phyloP scores from a whole-genome alignment of 2,888 invertebrate genomes.

The Heteropelma amictum region DNA sequence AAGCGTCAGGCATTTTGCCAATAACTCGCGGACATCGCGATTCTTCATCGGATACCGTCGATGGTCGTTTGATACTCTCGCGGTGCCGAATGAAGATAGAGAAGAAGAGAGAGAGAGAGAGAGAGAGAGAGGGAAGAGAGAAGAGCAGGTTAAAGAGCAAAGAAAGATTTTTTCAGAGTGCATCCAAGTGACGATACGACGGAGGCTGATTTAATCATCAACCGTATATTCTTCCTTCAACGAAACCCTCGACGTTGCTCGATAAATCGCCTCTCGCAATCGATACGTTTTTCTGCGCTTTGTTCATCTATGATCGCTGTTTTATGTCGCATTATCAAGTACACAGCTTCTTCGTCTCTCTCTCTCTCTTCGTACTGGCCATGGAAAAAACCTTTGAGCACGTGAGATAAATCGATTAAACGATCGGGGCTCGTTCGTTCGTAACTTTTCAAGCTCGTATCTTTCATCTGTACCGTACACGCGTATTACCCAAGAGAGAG shows the following conservation, averaged over 20 bases:
- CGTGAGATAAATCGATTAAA: slow-evolving; percentile 47
- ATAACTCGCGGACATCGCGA: slow-evolving; percentile 44
- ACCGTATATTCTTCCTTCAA: no score
- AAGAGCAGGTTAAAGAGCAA: background rate
- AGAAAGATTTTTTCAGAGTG: slow-evolving; percentile 18
- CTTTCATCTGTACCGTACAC: no score
- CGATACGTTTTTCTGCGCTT: slow-evolving; percentile 25
- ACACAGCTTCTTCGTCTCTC: background rate
- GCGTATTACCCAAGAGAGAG: no score
- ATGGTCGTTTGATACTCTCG: slow-evolving; percentile 20
- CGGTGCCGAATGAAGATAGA: background rate
- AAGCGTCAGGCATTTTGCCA: slow-evolving; percentile 56
- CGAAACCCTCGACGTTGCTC: slow-evolving; percentile 44
- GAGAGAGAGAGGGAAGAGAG: slow-evolving; percentile 1
- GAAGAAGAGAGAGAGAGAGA: slow-evolving; percentile 10
- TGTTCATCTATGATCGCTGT: slow-evolving; percentile 23
- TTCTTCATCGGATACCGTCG: slow-evolving; percentile 33
- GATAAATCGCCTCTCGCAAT: slow-evolving; percentile 24
- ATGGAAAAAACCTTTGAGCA: slow-evolving; percentile 5
- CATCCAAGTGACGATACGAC: slow-evolving; percentile 56
- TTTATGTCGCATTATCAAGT: slow-evolving; percentile 1
- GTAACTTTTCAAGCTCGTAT: no score
- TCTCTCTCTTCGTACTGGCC: background rate
- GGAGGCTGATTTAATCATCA: slow-evolving; percentile 56
- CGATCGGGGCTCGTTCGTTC: slow-evolving; percentile 38